Conservation (phyloP, 2,888 invertebrate genomes). For the Agriopis leucophaearia region DNA sequence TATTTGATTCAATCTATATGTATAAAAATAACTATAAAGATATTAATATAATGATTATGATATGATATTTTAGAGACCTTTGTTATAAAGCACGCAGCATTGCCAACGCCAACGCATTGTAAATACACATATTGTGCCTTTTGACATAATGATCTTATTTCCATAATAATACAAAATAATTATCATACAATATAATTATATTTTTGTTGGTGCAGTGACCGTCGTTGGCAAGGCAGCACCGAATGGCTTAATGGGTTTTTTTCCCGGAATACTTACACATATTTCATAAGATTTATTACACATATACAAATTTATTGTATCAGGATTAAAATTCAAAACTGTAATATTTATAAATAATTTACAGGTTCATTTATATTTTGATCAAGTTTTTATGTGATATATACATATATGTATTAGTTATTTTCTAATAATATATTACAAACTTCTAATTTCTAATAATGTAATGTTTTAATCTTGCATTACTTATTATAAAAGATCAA, state of each 20-base stretch:
- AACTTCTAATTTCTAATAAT: too few relatives aligned
- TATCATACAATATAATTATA: constrained; percentile 38
- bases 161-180: constrained; percentile 43
- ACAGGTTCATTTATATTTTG: too few relatives aligned
- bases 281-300: constrained; percentile 7
- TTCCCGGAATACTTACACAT: constrained; percentile 60
- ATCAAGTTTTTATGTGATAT: too few relatives aligned
- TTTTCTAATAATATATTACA: too few relatives aligned
- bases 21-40: neutral
- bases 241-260: constrained; percentile 58
- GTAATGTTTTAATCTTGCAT: too few relatives aligned
- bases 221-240: constrained; percentile 74
- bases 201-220: constrained; percentile 76
- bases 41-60: neutral
- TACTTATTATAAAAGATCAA: too few relatives aligned
- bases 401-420: too few relatives aligned
- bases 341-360: too few relatives aligned
- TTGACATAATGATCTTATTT: constrained; percentile 42
- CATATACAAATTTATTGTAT: neutral
- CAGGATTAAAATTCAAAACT: neutral
- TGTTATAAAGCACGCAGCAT: constrained; percentile 61
- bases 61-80: constrained; percentile 23
- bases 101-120: constrained; percentile 75
- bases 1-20: neutral
- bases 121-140: constrained; percentile 74